Conservation (phyloP, 2,888 invertebrate species). For the Drosophila melanosoma region DNA sequence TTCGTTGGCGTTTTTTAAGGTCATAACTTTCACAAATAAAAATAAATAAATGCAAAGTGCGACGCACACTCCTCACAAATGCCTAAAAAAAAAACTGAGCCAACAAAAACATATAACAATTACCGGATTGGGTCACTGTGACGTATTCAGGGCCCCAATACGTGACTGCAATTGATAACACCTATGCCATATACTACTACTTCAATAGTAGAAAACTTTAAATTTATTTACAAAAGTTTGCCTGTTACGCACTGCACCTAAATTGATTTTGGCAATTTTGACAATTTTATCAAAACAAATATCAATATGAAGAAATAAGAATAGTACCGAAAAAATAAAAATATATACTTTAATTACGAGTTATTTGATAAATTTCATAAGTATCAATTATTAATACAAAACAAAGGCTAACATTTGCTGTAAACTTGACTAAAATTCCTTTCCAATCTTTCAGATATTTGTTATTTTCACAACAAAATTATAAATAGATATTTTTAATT, state of each 20-base stretch:
- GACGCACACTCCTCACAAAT: slow-evolving; percentile 44
- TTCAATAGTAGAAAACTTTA: slow-evolving; percentile 10
- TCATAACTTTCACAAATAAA: slow-evolving; percentile 55
- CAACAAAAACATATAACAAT: slow-evolving; percentile 32
- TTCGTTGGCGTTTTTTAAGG: slow-evolving; percentile 52
- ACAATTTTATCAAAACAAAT: not conserved
- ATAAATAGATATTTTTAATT: not conserved
- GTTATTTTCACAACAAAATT: not conserved
- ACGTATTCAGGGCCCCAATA: slow-evolving; percentile 41
- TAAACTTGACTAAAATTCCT: not conserved
- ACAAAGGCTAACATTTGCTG: not conserved
- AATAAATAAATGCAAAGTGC: slow-evolving; percentile 58
- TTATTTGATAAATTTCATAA: not conserved
- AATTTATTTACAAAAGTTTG: slow-evolving; percentile 52
- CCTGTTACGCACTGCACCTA: slow-evolving; percentile 40
- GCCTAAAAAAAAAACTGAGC: slow-evolving; percentile 41
- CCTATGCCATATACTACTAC: slow-evolving; percentile 13
- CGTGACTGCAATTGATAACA: slow-evolving; percentile 52
- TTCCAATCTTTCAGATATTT: not conserved
- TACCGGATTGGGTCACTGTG: slow-evolving; percentile 49
- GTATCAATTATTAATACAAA: not conserved
- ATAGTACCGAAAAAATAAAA: not conserved
- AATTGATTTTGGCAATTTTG: slow-evolving; percentile 27
- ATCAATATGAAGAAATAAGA: not conserved
- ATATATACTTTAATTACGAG: not conserved